These are phyloP conservation scores for Meandrusa payeni DNA, from an alignment of 2,888 invertebrate genomes.

Conservation along the genomic window DNA sequence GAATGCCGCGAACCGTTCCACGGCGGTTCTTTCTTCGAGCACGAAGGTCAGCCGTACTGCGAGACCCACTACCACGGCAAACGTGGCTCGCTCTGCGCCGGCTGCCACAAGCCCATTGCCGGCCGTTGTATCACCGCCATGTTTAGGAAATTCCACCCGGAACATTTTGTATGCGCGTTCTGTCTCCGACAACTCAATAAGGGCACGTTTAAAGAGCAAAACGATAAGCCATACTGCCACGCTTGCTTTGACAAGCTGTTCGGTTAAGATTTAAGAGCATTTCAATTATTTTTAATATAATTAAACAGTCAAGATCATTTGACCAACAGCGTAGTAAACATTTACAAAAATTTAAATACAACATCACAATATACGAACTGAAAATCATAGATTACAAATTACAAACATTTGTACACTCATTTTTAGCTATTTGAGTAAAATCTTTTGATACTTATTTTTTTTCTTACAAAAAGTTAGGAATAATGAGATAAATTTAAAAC, in stretches of 20 bases:
- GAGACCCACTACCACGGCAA: slow-evolving; percentile 99
- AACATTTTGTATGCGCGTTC: slow-evolving; percentile 99
- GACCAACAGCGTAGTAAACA: too few species aligned
- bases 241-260: slow-evolving; percentile 98
- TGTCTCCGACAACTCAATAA: slow-evolving; percentile 98
- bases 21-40: slow-evolving; percentile 98
- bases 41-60: slow-evolving; percentile 98
- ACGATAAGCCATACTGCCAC: slow-evolving; percentile 99
- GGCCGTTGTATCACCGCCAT: slow-evolving; percentile 99
- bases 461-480: too few species aligned
- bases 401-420: too few species aligned
- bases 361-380: too few species aligned
- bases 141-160: slow-evolving; percentile 99
- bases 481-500: too few species aligned
- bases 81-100: slow-evolving; percentile 97
- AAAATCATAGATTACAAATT: too few species aligned
- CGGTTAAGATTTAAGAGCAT: too few species aligned
- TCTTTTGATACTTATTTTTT: too few species aligned
- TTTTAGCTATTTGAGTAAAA: too few species aligned
- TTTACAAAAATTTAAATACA: too few species aligned
- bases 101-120: slow-evolving; percentile 98
- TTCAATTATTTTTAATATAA: too few species aligned
- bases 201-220: slow-evolving; percentile 99
- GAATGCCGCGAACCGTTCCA: slow-evolving; percentile 98
- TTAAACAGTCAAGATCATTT: too few species aligned